Conservation (phyloP, 2,888 invertebrate species). For the Odontothrips loti region DNA sequence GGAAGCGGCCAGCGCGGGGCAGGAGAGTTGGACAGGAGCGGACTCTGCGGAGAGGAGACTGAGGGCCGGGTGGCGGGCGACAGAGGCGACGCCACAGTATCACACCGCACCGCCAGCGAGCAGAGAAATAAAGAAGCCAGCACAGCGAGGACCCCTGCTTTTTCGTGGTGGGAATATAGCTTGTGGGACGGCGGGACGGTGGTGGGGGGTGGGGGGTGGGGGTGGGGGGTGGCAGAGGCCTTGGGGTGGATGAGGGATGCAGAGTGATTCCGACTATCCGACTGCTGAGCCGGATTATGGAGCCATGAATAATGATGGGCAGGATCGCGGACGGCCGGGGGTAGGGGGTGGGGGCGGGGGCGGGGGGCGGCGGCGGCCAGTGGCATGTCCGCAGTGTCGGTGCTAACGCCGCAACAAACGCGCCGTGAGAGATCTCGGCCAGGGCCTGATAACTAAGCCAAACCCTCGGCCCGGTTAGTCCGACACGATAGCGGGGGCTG, state of each 20-base stretch:
- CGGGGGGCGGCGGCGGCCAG: not conserved
- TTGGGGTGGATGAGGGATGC: not conserved
- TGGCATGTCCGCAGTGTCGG: slow-evolving; percentile 21
- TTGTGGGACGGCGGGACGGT: not conserved
- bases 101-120: not conserved
- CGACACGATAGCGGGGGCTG: too few species aligned
- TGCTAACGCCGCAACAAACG: slow-evolving; percentile 16
- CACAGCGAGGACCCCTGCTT: not conserved
- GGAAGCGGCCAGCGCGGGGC: too few species aligned
- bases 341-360: not conserved
- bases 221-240: too few species aligned
- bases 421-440: slow-evolving; percentile 4
- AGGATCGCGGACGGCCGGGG: not conserved
- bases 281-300: slow-evolving; percentile 24
- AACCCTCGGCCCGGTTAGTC: too few species aligned
- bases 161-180: not conserved
- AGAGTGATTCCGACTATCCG: slow-evolving; percentile 17
- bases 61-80: too few species aligned
- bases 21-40: too few species aligned
- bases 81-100: not conserved
- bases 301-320: slow-evolving; percentile 22
- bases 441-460: too few species aligned
- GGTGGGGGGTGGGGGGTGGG: not conserved
- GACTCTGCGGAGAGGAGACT: too few species aligned
- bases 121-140: not conserved